phyloP scores from a whole-genome alignment of 2,888 invertebrate genomes.

The Halocaridina rubra region DNA sequence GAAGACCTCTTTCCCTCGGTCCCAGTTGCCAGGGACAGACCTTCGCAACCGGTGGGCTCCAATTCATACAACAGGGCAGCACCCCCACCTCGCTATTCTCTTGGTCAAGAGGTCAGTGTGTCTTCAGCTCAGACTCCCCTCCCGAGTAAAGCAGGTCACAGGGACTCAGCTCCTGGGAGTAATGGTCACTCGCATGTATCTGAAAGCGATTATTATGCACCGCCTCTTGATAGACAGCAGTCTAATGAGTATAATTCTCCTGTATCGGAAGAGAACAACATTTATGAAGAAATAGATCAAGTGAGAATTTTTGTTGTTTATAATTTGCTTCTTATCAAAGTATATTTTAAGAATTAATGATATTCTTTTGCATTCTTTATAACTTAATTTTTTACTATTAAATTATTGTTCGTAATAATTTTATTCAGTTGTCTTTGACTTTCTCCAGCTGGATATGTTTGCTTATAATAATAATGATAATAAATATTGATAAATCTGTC shows the following conservation, averaged over 20 bases:
- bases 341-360: too few species aligned
- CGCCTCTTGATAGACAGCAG: slow-evolving; percentile 25
- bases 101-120: background rate
- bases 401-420: too few species aligned
- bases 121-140: background rate
- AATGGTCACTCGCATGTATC: background rate
- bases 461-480: too few species aligned
- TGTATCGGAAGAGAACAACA: slow-evolving; percentile 40
- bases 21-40: background rate
- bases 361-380: too few species aligned
- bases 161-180: background rate
- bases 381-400: too few species aligned
- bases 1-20: slow-evolving; percentile 58
- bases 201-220: slow-evolving; percentile 28
- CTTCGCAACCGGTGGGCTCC: background rate
- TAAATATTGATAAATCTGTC: too few species aligned
- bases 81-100: slow-evolving; percentile 27
- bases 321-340: too few species aligned
- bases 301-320: too few species aligned
- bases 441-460: too few species aligned
- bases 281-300: slow-evolving; percentile 57
- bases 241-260: slow-evolving; percentile 42
- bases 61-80: background rate
- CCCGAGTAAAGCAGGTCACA: slow-evolving; percentile 3
- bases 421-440: too few species aligned